Evolutionary conservation across 1,140 invertebrate genomes (phyloP).

Genomic region (Dinoponera quadriceps): DNA sequence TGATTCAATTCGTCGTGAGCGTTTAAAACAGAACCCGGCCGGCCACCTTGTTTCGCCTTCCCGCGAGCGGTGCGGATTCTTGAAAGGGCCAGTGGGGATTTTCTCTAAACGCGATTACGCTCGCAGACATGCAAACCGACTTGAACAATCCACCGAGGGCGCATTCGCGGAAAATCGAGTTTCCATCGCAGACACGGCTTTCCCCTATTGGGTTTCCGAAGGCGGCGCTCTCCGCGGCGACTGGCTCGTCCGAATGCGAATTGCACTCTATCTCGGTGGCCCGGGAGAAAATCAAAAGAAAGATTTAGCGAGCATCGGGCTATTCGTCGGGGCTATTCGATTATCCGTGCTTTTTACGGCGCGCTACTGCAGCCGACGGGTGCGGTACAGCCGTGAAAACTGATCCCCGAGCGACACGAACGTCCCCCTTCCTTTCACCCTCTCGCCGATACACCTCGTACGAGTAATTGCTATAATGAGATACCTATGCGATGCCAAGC

Average conservation of each 20-base stretch:
- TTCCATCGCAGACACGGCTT: constrained; percentile 78
- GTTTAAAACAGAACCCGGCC: constrained; percentile 25
- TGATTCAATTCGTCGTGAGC: constrained; percentile 33
- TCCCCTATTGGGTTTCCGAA: constrained; percentile 63
- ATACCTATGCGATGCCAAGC: constrained; percentile 4
- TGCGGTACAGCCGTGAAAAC: no score
- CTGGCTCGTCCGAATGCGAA: constrained; percentile 64
- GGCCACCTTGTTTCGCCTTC: constrained; percentile 33
- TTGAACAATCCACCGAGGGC: constrained; percentile 74
- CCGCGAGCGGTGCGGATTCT: constrained; percentile 34
- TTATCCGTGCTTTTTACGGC: constrained; percentile 20
- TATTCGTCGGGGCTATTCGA: constrained; percentile 24
- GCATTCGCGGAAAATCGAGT: constrained; percentile 80
- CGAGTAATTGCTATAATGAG: background rate
- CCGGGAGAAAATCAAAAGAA: constrained; percentile 74
- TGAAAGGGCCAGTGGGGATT: constrained; percentile 68
- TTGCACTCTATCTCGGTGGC: constrained; percentile 47
- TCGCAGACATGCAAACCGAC: constrained; percentile 67
- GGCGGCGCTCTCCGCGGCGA: constrained; percentile 50
- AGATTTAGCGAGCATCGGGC: constrained; percentile 63
- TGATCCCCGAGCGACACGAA: no score
- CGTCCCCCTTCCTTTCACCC: no score
- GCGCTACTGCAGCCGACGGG: no score
- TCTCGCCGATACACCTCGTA: background rate
- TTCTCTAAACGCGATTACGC: constrained; percentile 74